A percentile compares a stretch with the other conserved stretches of the same genome.
Conservation (phyloP, 2,113 vertebrate genomes). For the Clarias batrachus region DNA sequence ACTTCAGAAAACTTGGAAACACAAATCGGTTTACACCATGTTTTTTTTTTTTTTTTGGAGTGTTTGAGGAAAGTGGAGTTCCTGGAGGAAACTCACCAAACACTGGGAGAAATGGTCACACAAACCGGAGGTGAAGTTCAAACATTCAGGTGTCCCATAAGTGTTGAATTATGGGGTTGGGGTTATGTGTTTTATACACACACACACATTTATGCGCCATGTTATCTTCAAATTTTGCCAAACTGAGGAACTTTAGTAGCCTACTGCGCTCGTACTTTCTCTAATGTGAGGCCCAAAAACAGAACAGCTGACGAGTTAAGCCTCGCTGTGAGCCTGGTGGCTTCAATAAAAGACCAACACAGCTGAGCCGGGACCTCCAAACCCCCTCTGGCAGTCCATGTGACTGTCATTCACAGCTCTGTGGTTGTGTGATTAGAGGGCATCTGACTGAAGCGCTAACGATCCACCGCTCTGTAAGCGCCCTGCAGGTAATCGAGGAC, state of each 20-base stretch:
- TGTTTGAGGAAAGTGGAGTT: too few relatives aligned
- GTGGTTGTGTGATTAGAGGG: constrained; percentile 25
- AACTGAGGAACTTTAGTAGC: not conserved
- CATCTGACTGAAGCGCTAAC: constrained; percentile 53
- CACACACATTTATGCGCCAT: too few relatives aligned
- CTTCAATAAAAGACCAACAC: not conserved
- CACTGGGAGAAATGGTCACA: too few relatives aligned
- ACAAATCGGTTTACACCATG: too few relatives aligned
- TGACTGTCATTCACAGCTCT: not conserved
- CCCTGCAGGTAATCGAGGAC: constrained; percentile 8
- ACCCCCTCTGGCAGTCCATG: not conserved
- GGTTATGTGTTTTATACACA: too few relatives aligned
- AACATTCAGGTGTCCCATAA: too few relatives aligned
- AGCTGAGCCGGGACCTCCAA: not conserved
- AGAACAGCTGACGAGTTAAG: not conserved
- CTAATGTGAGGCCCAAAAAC: not conserved
- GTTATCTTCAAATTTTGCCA: not conserved
- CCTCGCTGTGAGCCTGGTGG: not conserved
- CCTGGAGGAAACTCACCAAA: too few relatives aligned
- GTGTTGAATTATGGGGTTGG: too few relatives aligned
- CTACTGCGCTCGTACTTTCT: not conserved
- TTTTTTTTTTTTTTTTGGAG: too few relatives aligned
- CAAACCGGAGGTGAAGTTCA: too few relatives aligned
- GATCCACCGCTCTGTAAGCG: constrained; percentile 56
- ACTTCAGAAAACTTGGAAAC: too few relatives aligned